Percentiles rank a stretch among this genome's conserved stretches.
Evolutionary conservation across 2,888 invertebrate species (phyloP).

Genomic region (Agonum fuliginosum): DNA sequence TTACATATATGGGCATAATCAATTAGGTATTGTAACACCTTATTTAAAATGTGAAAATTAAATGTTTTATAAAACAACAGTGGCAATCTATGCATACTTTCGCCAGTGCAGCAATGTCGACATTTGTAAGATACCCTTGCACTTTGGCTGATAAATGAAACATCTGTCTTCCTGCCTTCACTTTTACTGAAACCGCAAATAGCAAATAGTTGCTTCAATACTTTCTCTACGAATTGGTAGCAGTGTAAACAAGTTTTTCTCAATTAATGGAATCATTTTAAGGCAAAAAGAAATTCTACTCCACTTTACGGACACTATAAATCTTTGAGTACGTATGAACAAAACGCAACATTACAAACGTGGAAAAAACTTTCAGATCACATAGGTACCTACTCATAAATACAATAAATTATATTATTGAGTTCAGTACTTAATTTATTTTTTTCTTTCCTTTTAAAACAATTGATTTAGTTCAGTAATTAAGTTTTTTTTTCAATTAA

Average conservation of each 20-base stretch:
- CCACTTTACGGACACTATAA: background rate
- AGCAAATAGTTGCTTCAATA: background rate
- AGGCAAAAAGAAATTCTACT: slow-evolving; percentile 19
- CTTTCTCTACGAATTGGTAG: slow-evolving; percentile 33
- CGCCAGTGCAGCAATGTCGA: background rate
- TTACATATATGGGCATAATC: no score
- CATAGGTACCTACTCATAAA: no score
- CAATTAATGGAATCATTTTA: slow-evolving; percentile 11
- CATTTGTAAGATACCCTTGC: slow-evolving; percentile 28
- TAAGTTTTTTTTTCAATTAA: no score
- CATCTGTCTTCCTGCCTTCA: slow-evolving; percentile 33
- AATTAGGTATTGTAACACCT: no score
- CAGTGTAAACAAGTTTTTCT: slow-evolving; percentile 7
- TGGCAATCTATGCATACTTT: slow-evolving; percentile 1
- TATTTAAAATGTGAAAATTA: background rate
- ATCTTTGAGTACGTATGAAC: background rate
- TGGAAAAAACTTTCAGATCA: background rate
- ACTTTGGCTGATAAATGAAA: slow-evolving; percentile 24
- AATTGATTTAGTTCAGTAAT: no score
- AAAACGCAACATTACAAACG: background rate
- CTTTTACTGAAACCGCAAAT: slow-evolving; percentile 17
- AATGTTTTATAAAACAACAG: background rate
- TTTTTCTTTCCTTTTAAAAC: no score
- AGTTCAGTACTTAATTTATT: no score
- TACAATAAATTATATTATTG: no score